These are phyloP conservation scores for Camponotus floridanus DNA, from an alignment of 1,140 invertebrate genomes.

Conservation along the genomic window DNA sequence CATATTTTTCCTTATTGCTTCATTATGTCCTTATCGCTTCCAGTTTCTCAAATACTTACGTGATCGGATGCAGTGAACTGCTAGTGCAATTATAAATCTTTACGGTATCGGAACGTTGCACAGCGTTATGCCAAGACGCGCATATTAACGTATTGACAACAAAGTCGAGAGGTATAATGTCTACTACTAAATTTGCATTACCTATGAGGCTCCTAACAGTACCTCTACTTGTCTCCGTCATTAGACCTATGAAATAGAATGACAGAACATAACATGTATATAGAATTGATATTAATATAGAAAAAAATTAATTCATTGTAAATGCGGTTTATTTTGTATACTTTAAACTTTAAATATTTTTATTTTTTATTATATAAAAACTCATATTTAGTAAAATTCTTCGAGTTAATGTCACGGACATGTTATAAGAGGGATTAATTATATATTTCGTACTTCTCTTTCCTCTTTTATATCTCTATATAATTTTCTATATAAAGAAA, in stretches of 20 bases:
- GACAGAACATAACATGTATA: background rate
- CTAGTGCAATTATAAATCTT: conserved; percentile 97
- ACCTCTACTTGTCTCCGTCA: conserved; percentile 95
- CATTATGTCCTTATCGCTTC: background rate
- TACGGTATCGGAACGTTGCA: conserved; percentile 87
- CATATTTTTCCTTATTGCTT: background rate
- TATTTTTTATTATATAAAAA: background rate
- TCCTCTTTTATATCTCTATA: background rate
- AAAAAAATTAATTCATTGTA: background rate
- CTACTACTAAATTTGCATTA: conserved; percentile 90
- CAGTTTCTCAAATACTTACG: conserved; percentile 68
- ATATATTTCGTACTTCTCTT: too few species aligned
- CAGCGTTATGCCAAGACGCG: conserved; percentile 92
- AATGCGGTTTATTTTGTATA: background rate
- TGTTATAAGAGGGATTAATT: background rate
- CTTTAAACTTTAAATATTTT: background rate
- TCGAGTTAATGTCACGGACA: too few species aligned
- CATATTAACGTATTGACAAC: conserved; percentile 96
- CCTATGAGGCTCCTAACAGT: conserved; percentile 94
- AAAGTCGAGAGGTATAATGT: conserved; percentile 96
- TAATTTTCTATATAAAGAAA: background rate
- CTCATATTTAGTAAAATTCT: background rate
- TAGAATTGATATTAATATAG: background rate
- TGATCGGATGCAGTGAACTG: conserved; percentile 93
- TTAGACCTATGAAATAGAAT: conserved; percentile 87